These are phyloP conservation scores for Tetragnatha versicolor DNA, from an alignment of 1,140 invertebrate species.

Conservation along the genomic window DNA sequence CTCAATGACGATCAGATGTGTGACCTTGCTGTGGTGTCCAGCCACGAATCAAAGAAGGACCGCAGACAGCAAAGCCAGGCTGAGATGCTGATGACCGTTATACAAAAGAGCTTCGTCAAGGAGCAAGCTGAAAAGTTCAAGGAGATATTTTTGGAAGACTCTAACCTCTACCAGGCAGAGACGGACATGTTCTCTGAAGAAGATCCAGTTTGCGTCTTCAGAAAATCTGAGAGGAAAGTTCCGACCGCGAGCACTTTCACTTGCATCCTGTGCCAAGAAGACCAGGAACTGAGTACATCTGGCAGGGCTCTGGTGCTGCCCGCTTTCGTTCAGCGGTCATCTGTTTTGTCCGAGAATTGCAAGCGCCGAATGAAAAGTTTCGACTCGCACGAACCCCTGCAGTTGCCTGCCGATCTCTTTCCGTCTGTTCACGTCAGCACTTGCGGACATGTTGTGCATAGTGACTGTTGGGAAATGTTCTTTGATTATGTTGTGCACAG, in stretches of 20 bases:
- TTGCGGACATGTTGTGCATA: constrained; percentile 99
- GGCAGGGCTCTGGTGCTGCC: constrained; percentile 82
- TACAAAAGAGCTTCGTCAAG: constrained; percentile 93
- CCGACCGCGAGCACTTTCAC: constrained; percentile 68
- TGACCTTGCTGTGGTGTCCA: constrained; percentile 54
- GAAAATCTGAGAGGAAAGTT: constrained; percentile 49
- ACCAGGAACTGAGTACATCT: constrained; percentile 73
- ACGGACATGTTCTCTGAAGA: constrained; percentile 24
- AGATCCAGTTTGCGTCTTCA: constrained; percentile 65
- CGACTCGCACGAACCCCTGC: constrained; percentile 69
- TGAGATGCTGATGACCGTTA: constrained; percentile 86
- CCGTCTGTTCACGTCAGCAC: constrained; percentile 86
- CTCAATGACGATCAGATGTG: constrained; percentile 26
- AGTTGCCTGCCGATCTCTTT: constrained; percentile 74
- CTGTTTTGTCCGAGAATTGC: constrained; percentile 72
- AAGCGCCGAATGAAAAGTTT: constrained; percentile 50
- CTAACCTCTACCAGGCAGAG: neutral
- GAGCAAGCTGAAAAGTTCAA: constrained; percentile 89
- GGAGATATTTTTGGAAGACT: constrained; percentile 62
- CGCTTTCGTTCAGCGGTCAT: constrained; percentile 92
- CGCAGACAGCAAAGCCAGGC: constrained; percentile 75
- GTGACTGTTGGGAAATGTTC: constrained; percentile 91
- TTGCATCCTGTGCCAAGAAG: constrained; percentile 97
- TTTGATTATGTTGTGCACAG: constrained; percentile 85
- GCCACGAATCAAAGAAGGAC: constrained; percentile 68